These are phyloP conservation scores for Heliconius ethilla DNA, from an alignment of 2,888 invertebrate species.

Conservation along the genomic window DNA sequence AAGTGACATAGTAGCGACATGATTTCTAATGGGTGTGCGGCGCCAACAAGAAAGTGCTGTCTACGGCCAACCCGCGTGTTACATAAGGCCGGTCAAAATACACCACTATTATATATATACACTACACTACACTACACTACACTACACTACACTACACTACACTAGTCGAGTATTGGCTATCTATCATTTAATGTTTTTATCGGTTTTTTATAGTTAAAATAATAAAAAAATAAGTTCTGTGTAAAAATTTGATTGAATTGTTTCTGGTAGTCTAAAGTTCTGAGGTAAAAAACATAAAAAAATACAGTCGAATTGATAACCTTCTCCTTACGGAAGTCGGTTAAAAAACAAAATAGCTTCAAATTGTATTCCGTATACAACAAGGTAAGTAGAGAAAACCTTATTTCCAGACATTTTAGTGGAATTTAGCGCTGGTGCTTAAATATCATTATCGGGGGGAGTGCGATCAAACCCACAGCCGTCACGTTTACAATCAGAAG, in stretches of 20 bases:
- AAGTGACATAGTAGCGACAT: no score
- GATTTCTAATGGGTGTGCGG: conserved; percentile 48
- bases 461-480: background rate
- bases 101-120: background rate
- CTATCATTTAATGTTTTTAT: background rate
- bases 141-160: background rate
- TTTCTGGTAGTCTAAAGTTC: no score
- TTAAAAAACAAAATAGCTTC: no score
- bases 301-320: no score
- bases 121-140: background rate
- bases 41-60: conserved; percentile 50
- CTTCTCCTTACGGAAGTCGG: no score
- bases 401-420: no score
- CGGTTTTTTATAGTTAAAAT: background rate
- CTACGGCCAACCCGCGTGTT: conserved; percentile 25
- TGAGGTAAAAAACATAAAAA: no score
- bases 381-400: no score
- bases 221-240: background rate
- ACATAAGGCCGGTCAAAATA: conserved; percentile 7
- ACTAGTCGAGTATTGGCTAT: background rate
- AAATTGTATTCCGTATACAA: no score
- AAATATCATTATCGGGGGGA: background rate
- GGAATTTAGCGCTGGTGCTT: no score
- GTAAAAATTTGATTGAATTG: background rate
- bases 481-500: background rate